Evolutionary conservation across 2,888 invertebrate species (phyloP), one percentile per base, ranked within the genome.

Genomic region (Eilema depressum): DNA sequence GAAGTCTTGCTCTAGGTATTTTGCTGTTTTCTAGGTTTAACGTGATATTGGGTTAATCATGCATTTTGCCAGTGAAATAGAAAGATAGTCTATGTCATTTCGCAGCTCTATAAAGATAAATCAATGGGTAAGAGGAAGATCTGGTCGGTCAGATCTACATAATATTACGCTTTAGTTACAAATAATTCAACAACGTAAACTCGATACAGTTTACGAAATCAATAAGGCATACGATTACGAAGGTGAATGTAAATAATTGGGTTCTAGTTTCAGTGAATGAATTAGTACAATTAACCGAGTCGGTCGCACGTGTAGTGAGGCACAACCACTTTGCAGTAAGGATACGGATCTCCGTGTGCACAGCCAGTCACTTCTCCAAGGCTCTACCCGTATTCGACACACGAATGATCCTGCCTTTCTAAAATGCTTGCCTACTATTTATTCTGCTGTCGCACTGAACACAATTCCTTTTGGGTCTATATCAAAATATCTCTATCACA

Each of bases 301-400:
- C 74, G 69, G 56, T 75, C 69, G 80, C 79, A 78, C 26, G 77
- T 78, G 75, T 74, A 65, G 75, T 66, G 53, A 71, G 70, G 67
- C 67, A 65, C 78, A 70, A 83, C 57, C n/a, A 60, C 25, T 26
- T n/a, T 3, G 59, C 17, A 11, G 41, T 79, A 88, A 91, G 92
- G 93, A 93, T 90, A 87, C 91, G 92, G 92, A 93, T 92, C 89
- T 90, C 79, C 84, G 85, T 80, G 85, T 81, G 81, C 76, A 76
- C 71, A 83, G 85, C 90, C 91, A 85, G 88, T 92, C 92, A 92
- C 92, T 89, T 88, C 89, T 87, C 86, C 92, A 92, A 92, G 92
- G 92, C 83, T 91, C 85, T 81, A 82, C 79, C 82, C 82, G 87
- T 86, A 87, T 86, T 86, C 85, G 85, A 89, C 88, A 89, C 87